phyloP scores from a whole-genome alignment of 92 coral and sea anemone species.

The Zoanthus sansibaricus region DNA sequence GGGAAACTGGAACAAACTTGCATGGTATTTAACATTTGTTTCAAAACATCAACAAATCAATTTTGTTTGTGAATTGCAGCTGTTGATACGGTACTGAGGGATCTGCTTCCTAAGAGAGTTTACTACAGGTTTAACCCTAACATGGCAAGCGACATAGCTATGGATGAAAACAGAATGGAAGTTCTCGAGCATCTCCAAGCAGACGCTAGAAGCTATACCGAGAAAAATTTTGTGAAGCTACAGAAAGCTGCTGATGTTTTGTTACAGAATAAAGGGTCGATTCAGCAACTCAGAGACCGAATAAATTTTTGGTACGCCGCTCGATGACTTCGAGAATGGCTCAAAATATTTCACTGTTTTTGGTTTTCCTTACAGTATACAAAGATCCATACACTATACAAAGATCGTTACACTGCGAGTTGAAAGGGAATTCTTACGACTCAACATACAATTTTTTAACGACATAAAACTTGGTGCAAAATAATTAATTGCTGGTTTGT shows the following conservation, averaged over 20 bases:
- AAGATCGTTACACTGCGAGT: too few relatives aligned
- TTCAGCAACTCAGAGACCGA: slow-evolving; percentile 74
- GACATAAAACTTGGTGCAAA: too few relatives aligned
- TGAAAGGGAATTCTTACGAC: too few relatives aligned
- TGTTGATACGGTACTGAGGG: slow-evolving; percentile 88
- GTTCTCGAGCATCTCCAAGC: slow-evolving; percentile 82
- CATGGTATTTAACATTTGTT: too few relatives aligned
- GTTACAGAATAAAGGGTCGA: slow-evolving; percentile 62
- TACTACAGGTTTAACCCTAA: slow-evolving; percentile 91
- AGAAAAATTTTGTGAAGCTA: slow-evolving; percentile 65
- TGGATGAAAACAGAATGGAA: slow-evolving; percentile 89
- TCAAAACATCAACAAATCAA: background rate
- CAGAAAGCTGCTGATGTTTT: slow-evolving; percentile 67
- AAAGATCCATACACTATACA: too few relatives aligned
- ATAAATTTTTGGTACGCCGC: slow-evolving; percentile 63
- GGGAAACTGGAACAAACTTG: too few relatives aligned
- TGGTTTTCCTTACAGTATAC: too few relatives aligned
- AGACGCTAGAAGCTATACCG: slow-evolving; percentile 83
- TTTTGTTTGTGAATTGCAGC: slow-evolving; percentile 50
- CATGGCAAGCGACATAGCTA: slow-evolving; percentile 85
- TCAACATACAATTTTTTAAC: too few relatives aligned
- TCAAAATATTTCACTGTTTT: too few relatives aligned
- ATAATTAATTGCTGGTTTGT: too few relatives aligned
- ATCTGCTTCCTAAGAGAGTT: slow-evolving; percentile 81
- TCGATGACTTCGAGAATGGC: background rate